Base-by-base conservation (phyloP, 2,113 vertebrate genomes). In the Martes martes region DNA sequence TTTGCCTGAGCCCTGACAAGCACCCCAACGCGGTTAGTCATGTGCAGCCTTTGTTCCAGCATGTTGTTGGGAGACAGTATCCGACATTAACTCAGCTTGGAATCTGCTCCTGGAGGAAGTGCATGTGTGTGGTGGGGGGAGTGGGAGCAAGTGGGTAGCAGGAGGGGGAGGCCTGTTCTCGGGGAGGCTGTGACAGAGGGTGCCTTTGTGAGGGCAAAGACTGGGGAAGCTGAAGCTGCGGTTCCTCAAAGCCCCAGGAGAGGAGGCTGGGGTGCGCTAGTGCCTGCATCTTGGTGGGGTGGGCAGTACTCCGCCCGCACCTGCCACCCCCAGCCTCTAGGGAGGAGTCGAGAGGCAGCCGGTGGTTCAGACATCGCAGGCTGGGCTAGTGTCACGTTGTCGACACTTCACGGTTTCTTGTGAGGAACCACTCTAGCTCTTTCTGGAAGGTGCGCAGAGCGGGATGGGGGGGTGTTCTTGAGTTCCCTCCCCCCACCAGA, bases 1-100 rank as follows among this genome's bases (percentile, higher is more conserved):
- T 65, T 52, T 47, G 74, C 95, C 80, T 73, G 23, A 96, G 97
- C 90, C 94, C 94, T 96, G 97, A 97, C 97, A 96, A 86, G 96
- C 93, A 23, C 94, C 96, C 83, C 26, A 0, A 95, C 88, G 21
- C 95, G 85, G 28, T 87, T 78, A 96, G 97, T 95, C 97, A 82
- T 80, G 94, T 45, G 87, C 91, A 87, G 97, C 96, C 97, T 98
- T 98, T 98, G 97, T 98, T 97, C 91, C 95, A 81, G 96, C 95
- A 79, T 31, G 96, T 91, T 86, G 95, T 96, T 13, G 95, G 95
- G 95, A 97, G 97, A 96, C 92, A n/a, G 86, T 61, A 52, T 91
- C 92, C 26, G 28, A 80, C 94, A 95, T 91, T 85, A 97, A 45
- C 95, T 96, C 50, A 19, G 95, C 94, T 91, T 95, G 84, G 94